These are phyloP conservation scores for Trichomalopsis sarcophagae DNA, from an alignment of 1,140 invertebrate species.

Conservation along the genomic window DNA sequence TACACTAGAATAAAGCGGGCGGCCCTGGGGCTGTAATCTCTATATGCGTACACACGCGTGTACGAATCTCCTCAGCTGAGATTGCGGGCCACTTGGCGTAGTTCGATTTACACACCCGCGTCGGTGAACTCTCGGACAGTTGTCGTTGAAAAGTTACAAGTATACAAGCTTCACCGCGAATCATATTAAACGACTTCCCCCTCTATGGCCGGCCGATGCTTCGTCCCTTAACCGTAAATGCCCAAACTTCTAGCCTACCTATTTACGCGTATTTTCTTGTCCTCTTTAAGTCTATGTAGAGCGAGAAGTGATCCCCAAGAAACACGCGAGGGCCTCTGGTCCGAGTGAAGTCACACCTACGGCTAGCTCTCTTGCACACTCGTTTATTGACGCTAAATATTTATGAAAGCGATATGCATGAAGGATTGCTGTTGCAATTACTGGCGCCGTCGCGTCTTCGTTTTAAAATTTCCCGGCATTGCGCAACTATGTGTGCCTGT, in stretches of 20 bases:
- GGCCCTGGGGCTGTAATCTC: background rate
- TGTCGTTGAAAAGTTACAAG: constrained; percentile 2
- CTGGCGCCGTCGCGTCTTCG: background rate
- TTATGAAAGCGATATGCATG: constrained; percentile 21
- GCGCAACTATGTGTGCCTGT: background rate
- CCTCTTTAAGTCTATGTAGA: too few species aligned
- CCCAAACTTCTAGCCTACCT: too few species aligned
- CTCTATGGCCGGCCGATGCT: background rate
- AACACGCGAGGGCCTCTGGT: too few species aligned
- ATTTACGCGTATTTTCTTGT: too few species aligned
- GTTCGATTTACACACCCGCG: background rate
- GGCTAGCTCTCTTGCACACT: background rate
- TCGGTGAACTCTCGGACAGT: background rate
- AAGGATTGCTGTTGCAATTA: constrained; percentile 13
- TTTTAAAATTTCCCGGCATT: constrained; percentile 8
- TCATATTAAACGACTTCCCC: constrained; percentile 2
- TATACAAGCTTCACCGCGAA: background rate
- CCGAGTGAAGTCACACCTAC: too few species aligned
- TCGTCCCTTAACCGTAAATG: too few species aligned
- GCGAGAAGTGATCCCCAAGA: too few species aligned
- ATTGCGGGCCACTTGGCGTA: background rate
- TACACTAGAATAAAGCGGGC: too few species aligned
- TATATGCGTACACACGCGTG: background rate
- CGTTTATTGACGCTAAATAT: constrained; percentile 34
- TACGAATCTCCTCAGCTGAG: background rate